These are phyloP conservation scores for Thymelicus acteon DNA, from an alignment of 2,888 invertebrate genomes.

Conservation along the genomic window DNA sequence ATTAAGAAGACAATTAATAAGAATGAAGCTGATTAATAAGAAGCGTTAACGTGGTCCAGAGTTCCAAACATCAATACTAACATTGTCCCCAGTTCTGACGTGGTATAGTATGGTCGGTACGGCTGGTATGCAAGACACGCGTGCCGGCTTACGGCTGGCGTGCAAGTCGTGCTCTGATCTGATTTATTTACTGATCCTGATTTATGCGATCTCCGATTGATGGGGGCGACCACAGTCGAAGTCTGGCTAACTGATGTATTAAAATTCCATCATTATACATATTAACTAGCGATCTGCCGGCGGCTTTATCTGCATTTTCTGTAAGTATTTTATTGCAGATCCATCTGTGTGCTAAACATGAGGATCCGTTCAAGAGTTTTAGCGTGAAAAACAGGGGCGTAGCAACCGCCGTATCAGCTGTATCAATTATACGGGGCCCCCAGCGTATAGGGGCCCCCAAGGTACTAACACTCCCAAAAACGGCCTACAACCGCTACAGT, in stretches of 20 bases:
- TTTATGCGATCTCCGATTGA: constrained; percentile 18
- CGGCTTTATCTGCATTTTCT: too few relatives aligned
- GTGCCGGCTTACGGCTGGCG: background rate
- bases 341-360: too few relatives aligned
- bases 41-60: background rate
- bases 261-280: background rate
- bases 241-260: background rate
- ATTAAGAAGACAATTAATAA: background rate
- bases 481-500: too few relatives aligned
- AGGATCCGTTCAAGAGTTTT: too few relatives aligned
- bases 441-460: too few relatives aligned
- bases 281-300: too few relatives aligned
- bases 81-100: background rate
- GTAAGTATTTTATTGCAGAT: too few relatives aligned
- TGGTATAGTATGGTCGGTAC: background rate
- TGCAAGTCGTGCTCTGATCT: background rate
- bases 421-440: too few relatives aligned
- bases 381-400: too few relatives aligned
- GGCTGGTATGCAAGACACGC: constrained; percentile 1
- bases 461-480: too few relatives aligned
- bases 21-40: background rate
- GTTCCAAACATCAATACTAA: background rate
- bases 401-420: too few relatives aligned
- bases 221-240: constrained; percentile 11
- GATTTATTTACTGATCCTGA: constrained; percentile 16